These are phyloP conservation scores for Plotosus lineatus DNA, from an alignment of 2,113 vertebrate species.

Conservation along the genomic window DNA sequence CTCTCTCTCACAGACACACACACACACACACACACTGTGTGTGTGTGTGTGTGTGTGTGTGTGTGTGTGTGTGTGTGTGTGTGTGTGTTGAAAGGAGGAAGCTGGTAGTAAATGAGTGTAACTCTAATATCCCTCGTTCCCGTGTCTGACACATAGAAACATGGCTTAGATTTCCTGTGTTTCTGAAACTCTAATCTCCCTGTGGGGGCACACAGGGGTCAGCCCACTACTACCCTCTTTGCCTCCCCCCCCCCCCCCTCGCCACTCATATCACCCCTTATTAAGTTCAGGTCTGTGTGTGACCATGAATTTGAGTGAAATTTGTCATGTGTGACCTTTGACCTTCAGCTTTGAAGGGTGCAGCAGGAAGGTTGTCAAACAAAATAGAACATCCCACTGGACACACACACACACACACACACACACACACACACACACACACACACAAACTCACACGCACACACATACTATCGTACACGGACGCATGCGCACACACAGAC, in stretches of 20 bases:
- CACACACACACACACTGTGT: constrained; percentile 2
- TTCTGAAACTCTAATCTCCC: constrained; percentile 72
- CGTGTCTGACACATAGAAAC: constrained; percentile 74
- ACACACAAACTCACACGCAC: not conserved
- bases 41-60: not conserved
- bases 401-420: constrained; percentile 18
- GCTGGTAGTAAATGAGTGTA: not conserved
- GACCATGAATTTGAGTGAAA: constrained; percentile 25
- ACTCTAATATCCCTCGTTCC: constrained; percentile 51
- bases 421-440: not conserved
- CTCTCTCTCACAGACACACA: not conserved
- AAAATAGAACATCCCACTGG: constrained; percentile 7
- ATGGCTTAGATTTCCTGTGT: constrained; percentile 73
- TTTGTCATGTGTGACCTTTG: constrained; percentile 46
- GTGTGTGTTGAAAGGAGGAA: not conserved
- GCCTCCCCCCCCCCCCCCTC: too few species aligned
- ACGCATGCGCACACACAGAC: not conserved
- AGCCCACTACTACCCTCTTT: not conserved
- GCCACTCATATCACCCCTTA: constrained; percentile 19
- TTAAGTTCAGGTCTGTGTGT: constrained; percentile 11
- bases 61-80: not conserved
- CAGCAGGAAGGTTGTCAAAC: constrained; percentile 22
- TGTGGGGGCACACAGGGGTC: constrained; percentile 55
- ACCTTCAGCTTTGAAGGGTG: constrained; percentile 29
- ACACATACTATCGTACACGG: not conserved